Conservation (phyloP, 2,113 vertebrate species). For the Pipra filicauda region DNA sequence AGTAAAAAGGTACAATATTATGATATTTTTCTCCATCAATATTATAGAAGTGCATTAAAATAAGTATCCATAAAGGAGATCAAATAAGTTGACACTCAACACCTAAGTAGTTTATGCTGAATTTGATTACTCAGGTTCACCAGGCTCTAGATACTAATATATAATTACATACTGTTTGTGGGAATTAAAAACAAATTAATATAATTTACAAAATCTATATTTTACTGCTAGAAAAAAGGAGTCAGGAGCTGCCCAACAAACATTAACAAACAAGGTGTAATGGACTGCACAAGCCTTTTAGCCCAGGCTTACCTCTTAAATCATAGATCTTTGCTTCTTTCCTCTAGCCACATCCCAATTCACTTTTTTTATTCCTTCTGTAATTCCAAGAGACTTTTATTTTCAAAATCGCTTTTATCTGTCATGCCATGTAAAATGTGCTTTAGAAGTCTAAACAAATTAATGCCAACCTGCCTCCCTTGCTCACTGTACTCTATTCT, state of each 20-base stretch:
- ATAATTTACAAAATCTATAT: not conserved
- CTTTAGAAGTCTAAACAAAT: conserved; percentile 69
- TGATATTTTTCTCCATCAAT: not conserved
- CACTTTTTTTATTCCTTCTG: conserved; percentile 2
- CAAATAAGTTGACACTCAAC: not conserved
- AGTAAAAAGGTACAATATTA: not conserved
- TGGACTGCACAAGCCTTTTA: not conserved
- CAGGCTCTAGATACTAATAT: not conserved
- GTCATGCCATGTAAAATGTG: conserved; percentile 5
- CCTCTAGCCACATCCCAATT: conserved; percentile 4
- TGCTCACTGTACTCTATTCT: conserved; percentile 36
- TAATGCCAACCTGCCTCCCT: conserved; percentile 14
- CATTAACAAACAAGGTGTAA: conserved; percentile 15
- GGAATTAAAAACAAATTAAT: not conserved
- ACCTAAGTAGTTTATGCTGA: not conserved
- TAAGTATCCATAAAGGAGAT: not conserved
- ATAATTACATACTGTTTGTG: not conserved
- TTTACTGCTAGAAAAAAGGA: not conserved
- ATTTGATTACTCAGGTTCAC: not conserved
- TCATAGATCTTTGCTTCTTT: conserved; percentile 2
- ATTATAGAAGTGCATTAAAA: not conserved
- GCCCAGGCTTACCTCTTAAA: not conserved
- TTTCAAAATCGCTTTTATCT: conserved; percentile 66
- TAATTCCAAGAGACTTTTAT: conserved; percentile 13
- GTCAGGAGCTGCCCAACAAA: not conserved